phyloP scores from a whole-genome alignment of 2,797 vertebrate genomes.

The Pterois miles region DNA sequence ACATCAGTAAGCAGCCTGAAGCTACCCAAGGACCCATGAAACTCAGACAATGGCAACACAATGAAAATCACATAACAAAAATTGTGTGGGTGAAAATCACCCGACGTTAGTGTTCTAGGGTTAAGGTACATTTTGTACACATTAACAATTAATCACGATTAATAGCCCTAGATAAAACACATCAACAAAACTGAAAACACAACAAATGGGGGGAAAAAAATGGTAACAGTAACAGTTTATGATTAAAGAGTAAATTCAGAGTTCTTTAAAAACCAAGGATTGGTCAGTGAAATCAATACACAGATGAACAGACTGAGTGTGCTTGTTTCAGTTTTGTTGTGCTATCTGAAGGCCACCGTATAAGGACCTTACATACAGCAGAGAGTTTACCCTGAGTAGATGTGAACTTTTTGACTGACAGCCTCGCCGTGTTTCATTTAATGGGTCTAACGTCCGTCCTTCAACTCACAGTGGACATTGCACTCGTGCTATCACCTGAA shows the following conservation, averaged over 20 bases:
- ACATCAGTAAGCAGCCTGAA: too few species aligned
- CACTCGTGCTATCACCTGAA: background rate
- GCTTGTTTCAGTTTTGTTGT: background rate
- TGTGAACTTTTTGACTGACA: background rate
- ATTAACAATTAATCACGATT: too few species aligned
- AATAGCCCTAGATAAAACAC: background rate
- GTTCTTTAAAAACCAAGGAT: background rate
- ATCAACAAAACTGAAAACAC: background rate
- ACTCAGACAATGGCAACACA: too few species aligned
- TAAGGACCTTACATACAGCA: background rate
- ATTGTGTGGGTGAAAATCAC: too few species aligned
- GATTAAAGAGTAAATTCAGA: background rate
- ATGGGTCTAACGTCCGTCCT: slow-evolving; percentile 11
- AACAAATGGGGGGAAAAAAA: rapidly evolving
- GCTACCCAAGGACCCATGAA: too few species aligned
- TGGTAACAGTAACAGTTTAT: background rate
- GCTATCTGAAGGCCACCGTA: background rate
- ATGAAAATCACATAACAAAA: too few species aligned
- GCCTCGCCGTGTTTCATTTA: background rate
- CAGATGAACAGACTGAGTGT: background rate
- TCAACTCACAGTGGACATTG: slow-evolving; percentile 20
- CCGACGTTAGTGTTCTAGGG: too few species aligned
- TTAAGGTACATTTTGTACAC: too few species aligned
- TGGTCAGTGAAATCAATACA: too few species aligned
- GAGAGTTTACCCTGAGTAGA: background rate